phyloP scores from a whole-genome alignment of 2,888 invertebrate species.

The Scaptomyza polygonia region DNA sequence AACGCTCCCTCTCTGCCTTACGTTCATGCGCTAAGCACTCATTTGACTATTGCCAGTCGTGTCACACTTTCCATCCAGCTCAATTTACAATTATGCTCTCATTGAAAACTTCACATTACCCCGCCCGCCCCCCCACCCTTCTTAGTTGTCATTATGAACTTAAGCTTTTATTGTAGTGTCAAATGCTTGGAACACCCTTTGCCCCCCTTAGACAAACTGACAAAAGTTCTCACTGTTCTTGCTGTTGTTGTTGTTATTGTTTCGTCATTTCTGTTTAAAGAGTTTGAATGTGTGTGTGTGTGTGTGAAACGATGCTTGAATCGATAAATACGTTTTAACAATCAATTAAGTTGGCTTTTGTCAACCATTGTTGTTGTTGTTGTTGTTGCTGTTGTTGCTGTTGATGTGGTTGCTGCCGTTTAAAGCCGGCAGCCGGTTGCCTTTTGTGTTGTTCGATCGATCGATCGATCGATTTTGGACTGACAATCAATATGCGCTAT shows the following conservation, averaged over 20 bases:
- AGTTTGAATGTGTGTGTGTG: neutral
- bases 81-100: no score
- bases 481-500: constrained; percentile 42
- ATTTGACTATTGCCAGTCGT: neutral
- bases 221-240: constrained; percentile 7
- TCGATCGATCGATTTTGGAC: constrained; percentile 42
- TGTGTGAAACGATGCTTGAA: constrained; percentile 69
- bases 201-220: neutral
- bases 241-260: constrained; percentile 14
- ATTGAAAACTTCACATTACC: no score
- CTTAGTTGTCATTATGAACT: neutral
- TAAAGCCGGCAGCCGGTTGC: constrained; percentile 31
- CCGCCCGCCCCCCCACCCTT: neutral
- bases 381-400: constrained; percentile 31
- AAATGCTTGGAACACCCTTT: neutral
- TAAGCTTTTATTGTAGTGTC: constrained; percentile 5
- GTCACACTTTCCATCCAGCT: neutral
- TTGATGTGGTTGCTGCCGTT: constrained; percentile 36
- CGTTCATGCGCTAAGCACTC: neutral
- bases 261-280: constrained; percentile 26
- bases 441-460: constrained; percentile 22
- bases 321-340: constrained; percentile 65
- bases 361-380: constrained; percentile 28
- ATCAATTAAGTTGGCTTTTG: constrained; percentile 51
- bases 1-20: neutral